Conservation (phyloP, 2,113 vertebrate genomes). For the Bucco capensis region DNA sequence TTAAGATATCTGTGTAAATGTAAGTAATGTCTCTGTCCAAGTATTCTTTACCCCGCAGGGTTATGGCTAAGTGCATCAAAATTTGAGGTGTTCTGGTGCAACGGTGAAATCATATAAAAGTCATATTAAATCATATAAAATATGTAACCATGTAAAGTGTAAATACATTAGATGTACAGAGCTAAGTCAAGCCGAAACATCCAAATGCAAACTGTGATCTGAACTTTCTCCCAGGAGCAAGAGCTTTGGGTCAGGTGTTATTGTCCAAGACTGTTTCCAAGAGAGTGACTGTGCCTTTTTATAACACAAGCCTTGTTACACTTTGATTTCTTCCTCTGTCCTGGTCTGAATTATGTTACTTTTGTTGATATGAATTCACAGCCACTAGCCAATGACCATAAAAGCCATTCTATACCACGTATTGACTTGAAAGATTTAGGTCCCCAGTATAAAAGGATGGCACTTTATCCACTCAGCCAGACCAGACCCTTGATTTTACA, state of each 20-base stretch:
- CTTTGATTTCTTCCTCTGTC: slow-evolving; percentile 56
- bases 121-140: background rate
- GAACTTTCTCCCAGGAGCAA: background rate
- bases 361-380: slow-evolving; percentile 53
- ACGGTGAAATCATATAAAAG: background rate
- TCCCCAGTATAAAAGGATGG: slow-evolving; percentile 42
- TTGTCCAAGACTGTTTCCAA: slow-evolving; percentile 29
- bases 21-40: background rate
- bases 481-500: slow-evolving; percentile 60
- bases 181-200: background rate
- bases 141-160: background rate
- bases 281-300: background rate
- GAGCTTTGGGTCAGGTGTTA: slow-evolving; percentile 32
- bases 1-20: background rate
- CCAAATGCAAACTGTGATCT: slow-evolving; percentile 21
- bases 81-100: background rate
- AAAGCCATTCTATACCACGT: slow-evolving; percentile 44
- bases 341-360: slow-evolving; percentile 51
- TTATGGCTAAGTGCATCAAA: background rate
- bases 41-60: background rate
- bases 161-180: background rate
- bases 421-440: slow-evolving; percentile 55
- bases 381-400: slow-evolving; percentile 50
- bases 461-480: slow-evolving; percentile 61
- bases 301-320: slow-evolving; percentile 11